Percentiles rank a stretch among this genome's conserved stretches.
phyloP scores from a whole-genome alignment of 2,888 invertebrate species.

The Oscheius sp. region DNA sequence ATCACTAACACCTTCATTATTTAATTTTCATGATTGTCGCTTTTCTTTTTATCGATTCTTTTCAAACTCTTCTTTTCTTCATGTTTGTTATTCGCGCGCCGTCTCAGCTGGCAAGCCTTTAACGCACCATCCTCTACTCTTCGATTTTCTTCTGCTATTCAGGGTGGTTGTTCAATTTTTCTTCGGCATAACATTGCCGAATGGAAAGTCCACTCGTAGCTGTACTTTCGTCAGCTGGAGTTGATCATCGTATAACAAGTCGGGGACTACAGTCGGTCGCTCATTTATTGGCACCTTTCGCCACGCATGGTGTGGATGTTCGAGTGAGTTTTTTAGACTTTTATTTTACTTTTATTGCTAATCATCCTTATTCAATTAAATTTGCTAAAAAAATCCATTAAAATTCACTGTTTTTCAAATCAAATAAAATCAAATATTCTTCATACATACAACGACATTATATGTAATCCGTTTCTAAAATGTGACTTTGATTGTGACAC shows the following conservation, averaged over 20 bases:
- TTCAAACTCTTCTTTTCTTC: too few species aligned
- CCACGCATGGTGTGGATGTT: constrained; percentile 43
- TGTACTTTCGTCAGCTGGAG: constrained; percentile 54
- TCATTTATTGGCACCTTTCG: constrained; percentile 62
- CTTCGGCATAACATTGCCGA: neutral
- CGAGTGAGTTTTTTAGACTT: constrained; percentile 47
- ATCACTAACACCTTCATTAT: too few species aligned
- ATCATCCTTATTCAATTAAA: too few species aligned
- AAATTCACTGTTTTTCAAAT: neutral
- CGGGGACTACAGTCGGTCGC: constrained; percentile 58
- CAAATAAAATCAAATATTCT: neutral
- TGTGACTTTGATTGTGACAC: too few species aligned
- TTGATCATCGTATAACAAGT: constrained; percentile 37
- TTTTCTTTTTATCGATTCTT: too few species aligned
- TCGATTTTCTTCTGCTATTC: neutral
- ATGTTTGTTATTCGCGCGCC: too few species aligned
- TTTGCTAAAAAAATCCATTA: too few species aligned
- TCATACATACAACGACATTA: too few species aligned
- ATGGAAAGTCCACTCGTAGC: constrained; percentile 56
- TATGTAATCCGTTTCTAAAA: too few species aligned
- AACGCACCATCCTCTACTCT: neutral
- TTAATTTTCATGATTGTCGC: too few species aligned
- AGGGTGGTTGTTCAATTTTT: neutral
- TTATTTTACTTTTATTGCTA: too few species aligned
- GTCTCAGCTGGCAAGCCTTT: too few species aligned